These are phyloP conservation scores for Tragelaphus buxtoni DNA, from an alignment of 2,113 vertebrate species.

Conservation along the genomic window DNA sequence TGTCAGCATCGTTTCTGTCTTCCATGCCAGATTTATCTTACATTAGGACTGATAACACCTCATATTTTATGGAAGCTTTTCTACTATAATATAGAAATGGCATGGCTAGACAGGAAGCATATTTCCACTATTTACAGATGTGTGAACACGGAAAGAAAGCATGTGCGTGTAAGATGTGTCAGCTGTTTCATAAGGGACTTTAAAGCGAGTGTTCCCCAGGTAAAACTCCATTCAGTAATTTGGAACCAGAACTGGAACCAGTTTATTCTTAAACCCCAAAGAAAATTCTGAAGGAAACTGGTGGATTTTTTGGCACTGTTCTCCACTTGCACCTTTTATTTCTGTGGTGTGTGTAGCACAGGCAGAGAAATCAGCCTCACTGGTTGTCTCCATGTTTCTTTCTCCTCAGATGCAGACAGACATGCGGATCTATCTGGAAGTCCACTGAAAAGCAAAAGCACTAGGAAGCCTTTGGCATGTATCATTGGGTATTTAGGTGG, in stretches of 20 bases:
- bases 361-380: conserved; percentile 11
- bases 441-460: conserved; percentile 90
- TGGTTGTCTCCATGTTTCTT: conserved; percentile 53
- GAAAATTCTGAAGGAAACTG: neutral
- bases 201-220: neutral
- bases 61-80: neutral
- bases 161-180: neutral
- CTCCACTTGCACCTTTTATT: neutral
- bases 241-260: neutral
- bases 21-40: neutral
- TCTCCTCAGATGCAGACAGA: conserved; percentile 92
- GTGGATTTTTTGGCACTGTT: neutral
- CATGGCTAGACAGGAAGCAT: neutral
- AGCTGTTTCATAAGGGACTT: neutral
- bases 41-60: neutral
- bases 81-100: neutral
- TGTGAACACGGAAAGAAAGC: neutral
- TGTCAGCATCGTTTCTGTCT: neutral
- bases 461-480: conserved; percentile 93
- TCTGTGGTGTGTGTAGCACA: neutral
- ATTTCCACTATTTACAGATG: neutral
- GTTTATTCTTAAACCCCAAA: neutral
- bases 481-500: conserved; percentile 96
- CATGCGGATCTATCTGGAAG: conserved; percentile 90
- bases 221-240: neutral